Evolutionary conservation across 2,113 vertebrate genomes (phyloP).

Genomic region (Tragelaphus scriptus): DNA sequence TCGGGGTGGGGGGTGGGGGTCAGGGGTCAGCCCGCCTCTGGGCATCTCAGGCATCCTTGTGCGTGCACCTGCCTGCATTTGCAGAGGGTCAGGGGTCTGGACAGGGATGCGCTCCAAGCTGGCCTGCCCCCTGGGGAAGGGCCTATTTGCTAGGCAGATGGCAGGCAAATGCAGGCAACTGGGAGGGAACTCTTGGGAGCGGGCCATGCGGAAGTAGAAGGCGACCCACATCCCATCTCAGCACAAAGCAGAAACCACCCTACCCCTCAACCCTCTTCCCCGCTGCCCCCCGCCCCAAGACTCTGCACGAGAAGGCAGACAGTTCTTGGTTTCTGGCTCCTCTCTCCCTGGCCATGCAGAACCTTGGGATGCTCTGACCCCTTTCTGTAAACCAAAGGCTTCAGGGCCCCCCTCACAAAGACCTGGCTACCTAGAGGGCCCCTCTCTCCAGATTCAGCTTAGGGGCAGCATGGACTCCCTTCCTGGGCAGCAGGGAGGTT

Average conservation of each 20-base stretch:
- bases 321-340: not conserved
- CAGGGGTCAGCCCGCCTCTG: not conserved
- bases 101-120: not conserved
- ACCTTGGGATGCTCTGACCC: not conserved
- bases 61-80: not conserved
- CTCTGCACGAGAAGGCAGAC: not conserved
- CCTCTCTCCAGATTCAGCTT: not conserved
- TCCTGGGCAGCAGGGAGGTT: not conserved
- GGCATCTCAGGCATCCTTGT: not conserved
- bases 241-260: not conserved
- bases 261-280: not conserved
- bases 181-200: not conserved
- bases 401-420: not conserved
- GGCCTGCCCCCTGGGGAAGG: not conserved
- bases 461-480: not conserved
- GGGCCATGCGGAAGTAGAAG: not conserved
- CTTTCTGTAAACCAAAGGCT: not conserved
- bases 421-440: not conserved
- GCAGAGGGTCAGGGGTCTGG: not conserved
- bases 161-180: conserved; percentile 36
- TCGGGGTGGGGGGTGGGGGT: no score
- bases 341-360: not conserved
- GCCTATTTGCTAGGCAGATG: conserved; percentile 61
- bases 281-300: no score
- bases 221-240: not conserved